Evolutionary conservation across 2,113 vertebrate species (phyloP).

Genomic region (Bufo bufo): DNA sequence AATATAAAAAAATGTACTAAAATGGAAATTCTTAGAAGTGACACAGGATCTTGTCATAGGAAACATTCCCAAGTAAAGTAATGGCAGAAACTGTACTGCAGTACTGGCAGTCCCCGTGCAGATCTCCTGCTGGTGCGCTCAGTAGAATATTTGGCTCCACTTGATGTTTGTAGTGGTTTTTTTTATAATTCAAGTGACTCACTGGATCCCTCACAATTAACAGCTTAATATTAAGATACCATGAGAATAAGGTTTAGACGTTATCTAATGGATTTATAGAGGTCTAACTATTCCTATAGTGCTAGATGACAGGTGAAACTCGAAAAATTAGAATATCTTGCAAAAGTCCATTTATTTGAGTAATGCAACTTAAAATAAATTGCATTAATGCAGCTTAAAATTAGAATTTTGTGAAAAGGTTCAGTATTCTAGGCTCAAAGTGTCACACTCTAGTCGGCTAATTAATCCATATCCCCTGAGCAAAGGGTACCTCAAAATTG

Average conservation of each 20-base stretch:
- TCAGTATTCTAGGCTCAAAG: too few species aligned
- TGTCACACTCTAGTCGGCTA: too few species aligned
- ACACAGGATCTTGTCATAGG: neutral
- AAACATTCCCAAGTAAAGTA: neutral
- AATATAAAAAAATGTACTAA: constrained; percentile 28
- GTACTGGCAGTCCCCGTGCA: neutral
- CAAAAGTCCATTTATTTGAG: too few species aligned
- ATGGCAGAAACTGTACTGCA: neutral
- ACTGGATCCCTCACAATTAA: neutral
- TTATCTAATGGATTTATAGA: too few species aligned
- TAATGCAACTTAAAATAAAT: too few species aligned
- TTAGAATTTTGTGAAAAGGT: too few species aligned
- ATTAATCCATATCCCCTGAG: too few species aligned
- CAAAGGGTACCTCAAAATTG: too few species aligned
- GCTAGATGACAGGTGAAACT: too few species aligned
- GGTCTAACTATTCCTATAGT: neutral
- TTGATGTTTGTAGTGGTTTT: neutral
- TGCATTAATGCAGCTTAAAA: too few species aligned
- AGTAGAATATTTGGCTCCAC: neutral
- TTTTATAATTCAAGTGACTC: neutral
- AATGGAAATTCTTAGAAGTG: neutral
- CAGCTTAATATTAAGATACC: neutral
- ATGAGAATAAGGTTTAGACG: too few species aligned
- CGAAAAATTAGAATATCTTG: too few species aligned
- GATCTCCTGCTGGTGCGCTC: neutral